A percentile compares a stretch with the other conserved stretches of the same genome.
Conservation (phyloP, 2,888 invertebrate species). For the Drosophila silvestris region DNA sequence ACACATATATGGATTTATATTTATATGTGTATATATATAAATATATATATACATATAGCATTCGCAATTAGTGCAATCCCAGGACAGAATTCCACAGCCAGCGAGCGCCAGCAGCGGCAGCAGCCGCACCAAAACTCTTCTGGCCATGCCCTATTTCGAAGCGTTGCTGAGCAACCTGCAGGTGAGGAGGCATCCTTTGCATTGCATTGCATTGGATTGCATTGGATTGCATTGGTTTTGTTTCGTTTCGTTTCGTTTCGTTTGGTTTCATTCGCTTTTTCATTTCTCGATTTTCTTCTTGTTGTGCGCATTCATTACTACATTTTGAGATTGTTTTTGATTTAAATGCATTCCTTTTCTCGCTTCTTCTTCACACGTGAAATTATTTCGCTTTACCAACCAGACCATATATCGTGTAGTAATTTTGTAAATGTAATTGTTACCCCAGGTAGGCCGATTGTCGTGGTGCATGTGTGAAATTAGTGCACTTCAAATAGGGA, state of each 20-base stretch:
- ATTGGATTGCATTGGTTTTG: constrained; percentile 4
- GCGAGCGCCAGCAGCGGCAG: constrained; percentile 85
- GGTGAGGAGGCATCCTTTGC: constrained; percentile 86
- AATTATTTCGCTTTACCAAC: constrained; percentile 31
- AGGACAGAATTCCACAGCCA: constrained; percentile 84
- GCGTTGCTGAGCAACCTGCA: constrained; percentile 89
- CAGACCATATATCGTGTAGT: constrained; percentile 35
- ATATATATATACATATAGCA: constrained; percentile 61
- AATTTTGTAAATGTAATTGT: constrained; percentile 52
- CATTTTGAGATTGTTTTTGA: constrained; percentile 52
- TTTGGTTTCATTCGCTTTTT: constrained; percentile 22
- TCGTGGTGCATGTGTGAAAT: constrained; percentile 63
- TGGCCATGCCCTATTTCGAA: constrained; percentile 89
- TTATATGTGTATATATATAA: background rate
- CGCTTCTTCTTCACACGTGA: constrained; percentile 27
- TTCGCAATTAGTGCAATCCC: constrained; percentile 84
- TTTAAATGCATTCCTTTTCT: constrained; percentile 56
- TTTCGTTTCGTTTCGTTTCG: constrained; percentile 19
- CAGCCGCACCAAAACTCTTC: constrained; percentile 84
- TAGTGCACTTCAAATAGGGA: constrained; percentile 38
- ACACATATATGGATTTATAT: background rate
- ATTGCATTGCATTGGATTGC: constrained; percentile 15
- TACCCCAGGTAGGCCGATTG: constrained; percentile 29
- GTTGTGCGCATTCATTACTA: constrained; percentile 33
- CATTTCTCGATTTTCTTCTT: constrained; percentile 28